Evolutionary conservation across 2,797 vertebrate species (phyloP), one percentile per base, ranked within the genome.

Genomic region (Eospalax fontanierii): DNA sequence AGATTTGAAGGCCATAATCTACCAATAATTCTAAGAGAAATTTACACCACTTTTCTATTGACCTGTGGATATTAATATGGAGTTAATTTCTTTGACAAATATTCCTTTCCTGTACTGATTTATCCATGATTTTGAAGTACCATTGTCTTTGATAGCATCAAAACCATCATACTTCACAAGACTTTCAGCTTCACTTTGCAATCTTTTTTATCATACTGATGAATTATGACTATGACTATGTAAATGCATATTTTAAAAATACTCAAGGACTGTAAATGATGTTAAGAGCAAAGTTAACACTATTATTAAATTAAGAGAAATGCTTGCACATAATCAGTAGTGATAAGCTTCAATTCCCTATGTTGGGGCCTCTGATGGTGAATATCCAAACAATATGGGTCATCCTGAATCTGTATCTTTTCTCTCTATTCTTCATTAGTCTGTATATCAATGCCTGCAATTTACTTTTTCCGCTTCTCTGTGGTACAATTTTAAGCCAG

Each of bases 121-220:
- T 82, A 33, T 73, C 43, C 78, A 88, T 76, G 7, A 59, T 2
- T 61, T 68, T 54, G 74, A 94, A 87, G 59, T 3, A 30, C 46
- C 38, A 30, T 21, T 86, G 38, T 35, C 66, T 11, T 74, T 89
- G 38, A 83, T 21, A 40, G 61, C 19, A n/a, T 65, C 30, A 57
- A 83, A 87, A 59, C 74, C 30, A 54, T 68, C 46, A 26, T 26
- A 16, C 16, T 71, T 81, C 71, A 76, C 0, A 74, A 87, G n/a
- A 78, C 33, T 90, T 90, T 73, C 35, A 66, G 15, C 73, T 88
- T 93, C 59, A 84, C 4, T 76, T 88, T 81, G 38, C 26, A 85
- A 78, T 86, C 19, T 73, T 86, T 94, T 89, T 89, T 28, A 79
- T 50, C 26, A 10, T 15, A 46, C 61, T 87, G 86, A 14, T 4